Evolutionary conservation across 1,140 invertebrate species (phyloP).

Genomic region (Calliphora vicina): DNA sequence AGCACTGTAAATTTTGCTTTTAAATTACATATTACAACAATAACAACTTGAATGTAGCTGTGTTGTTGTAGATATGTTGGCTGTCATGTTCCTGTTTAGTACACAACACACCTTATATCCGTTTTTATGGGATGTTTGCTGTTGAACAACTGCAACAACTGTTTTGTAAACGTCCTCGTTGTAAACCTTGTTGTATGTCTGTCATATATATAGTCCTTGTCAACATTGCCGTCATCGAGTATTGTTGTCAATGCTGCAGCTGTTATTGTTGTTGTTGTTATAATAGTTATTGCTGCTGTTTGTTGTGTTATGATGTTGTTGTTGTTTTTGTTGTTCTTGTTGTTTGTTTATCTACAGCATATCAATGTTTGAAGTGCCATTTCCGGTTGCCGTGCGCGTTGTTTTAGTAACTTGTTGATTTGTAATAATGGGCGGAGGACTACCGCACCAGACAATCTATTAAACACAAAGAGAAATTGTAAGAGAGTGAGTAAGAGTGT

Average conservation of each 20-base stretch:
- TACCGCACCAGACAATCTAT: conserved; percentile 60
- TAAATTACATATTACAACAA: background rate
- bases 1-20: background rate
- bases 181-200: background rate
- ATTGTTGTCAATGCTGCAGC: background rate
- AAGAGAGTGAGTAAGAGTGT: background rate
- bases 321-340: no score
- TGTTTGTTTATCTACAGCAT: conserved; percentile 53
- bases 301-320: background rate
- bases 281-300: background rate
- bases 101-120: no score
- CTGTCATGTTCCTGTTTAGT: background rate
- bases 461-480: background rate
- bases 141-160: no score
- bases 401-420: conserved; percentile 59
- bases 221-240: background rate
- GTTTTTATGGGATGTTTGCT: no score
- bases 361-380: conserved; percentile 60
- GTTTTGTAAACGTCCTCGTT: background rate
- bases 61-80: background rate
- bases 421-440: conserved; percentile 53
- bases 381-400: conserved; percentile 57
- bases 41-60: background rate
- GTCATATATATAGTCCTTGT: no score
- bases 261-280: conserved; percentile 2